phyloP scores from a whole-genome alignment of 2,888 invertebrate species.

The Dasypolia templi region DNA sequence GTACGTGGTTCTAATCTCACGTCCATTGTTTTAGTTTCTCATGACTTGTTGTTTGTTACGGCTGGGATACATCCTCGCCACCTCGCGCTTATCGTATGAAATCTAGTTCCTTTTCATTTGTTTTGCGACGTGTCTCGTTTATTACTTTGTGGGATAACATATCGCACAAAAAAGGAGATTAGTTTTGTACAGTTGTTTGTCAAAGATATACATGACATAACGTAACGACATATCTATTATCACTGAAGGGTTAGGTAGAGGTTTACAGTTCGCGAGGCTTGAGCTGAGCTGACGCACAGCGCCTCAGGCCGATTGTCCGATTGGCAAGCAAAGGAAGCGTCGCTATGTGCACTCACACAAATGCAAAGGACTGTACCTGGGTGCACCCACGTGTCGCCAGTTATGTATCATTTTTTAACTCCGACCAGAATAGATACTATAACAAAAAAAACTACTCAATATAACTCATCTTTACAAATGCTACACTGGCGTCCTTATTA shows the following conservation, averaged over 20 bases:
- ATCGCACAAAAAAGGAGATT: slow-evolving; percentile 19
- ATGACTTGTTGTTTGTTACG: slow-evolving; percentile 63
- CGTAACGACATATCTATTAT: neutral
- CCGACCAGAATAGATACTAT: too few relatives aligned
- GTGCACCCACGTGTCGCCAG: neutral
- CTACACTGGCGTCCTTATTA: too few relatives aligned
- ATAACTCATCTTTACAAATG: too few relatives aligned
- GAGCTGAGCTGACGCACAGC: too few relatives aligned
- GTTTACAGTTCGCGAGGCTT: too few relatives aligned
- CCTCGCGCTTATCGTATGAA: slow-evolving; percentile 68
- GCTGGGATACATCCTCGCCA: slow-evolving; percentile 69
- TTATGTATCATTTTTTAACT: too few relatives aligned
- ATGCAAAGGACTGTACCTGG: too few relatives aligned
- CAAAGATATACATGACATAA: neutral
- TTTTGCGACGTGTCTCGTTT: slow-evolving; percentile 45
- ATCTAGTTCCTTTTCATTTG: slow-evolving; percentile 74
- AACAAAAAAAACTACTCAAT: too few relatives aligned
- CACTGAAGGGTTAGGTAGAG: neutral
- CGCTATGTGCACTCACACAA: too few relatives aligned
- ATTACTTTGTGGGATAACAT: slow-evolving; percentile 24
- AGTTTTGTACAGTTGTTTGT: slow-evolving; percentile 2
- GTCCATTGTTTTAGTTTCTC: slow-evolving; percentile 72
- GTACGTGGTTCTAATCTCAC: slow-evolving; percentile 59
- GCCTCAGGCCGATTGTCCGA: too few relatives aligned
- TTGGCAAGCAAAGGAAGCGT: too few relatives aligned